Evolutionary conservation across 2,797 vertebrate genomes (phyloP).

Genomic region (Lutjanus campechanus): DNA sequence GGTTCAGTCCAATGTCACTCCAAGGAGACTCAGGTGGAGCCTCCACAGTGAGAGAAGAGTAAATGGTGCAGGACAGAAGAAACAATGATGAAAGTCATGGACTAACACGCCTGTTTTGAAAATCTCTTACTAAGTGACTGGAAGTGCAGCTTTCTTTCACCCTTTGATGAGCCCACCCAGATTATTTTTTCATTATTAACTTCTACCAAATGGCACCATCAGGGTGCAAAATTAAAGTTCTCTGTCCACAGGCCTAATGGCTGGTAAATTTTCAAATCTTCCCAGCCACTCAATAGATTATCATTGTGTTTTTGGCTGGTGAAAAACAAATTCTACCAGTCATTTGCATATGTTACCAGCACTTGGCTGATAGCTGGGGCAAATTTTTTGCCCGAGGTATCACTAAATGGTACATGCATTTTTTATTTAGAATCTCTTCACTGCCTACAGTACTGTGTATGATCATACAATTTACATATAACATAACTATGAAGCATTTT

Average conservation of each 20-base stretch:
- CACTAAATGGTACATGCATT: no score
- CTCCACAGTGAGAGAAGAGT: slow-evolving; percentile 19
- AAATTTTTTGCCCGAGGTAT: no score
- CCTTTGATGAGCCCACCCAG: neutral
- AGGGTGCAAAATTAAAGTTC: no score
- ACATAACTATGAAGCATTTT: neutral
- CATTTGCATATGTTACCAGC: no score
- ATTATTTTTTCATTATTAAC: neutral
- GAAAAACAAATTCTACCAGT: no score
- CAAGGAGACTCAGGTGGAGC: slow-evolving; percentile 79
- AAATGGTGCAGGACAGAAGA: slow-evolving; percentile 33
- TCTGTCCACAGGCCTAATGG: no score
- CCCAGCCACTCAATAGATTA: no score
- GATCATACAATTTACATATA: neutral
- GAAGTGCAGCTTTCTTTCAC: neutral
- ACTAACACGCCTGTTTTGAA: slow-evolving; percentile 28
- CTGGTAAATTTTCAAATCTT: no score
- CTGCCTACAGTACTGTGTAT: neutral
- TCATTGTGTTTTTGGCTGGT: no score
- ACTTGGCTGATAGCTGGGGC: no score
- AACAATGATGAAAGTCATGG: slow-evolving; percentile 19
- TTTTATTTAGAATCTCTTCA: neutral
- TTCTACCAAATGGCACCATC: neutral
- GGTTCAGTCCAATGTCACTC: slow-evolving; percentile 80
- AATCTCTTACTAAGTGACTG: neutral